A percentile compares a stretch with the other conserved stretches of the same genome.
Conservation (phyloP, 1,140 invertebrate genomes). For the Alviniconcha marisindica region DNA sequence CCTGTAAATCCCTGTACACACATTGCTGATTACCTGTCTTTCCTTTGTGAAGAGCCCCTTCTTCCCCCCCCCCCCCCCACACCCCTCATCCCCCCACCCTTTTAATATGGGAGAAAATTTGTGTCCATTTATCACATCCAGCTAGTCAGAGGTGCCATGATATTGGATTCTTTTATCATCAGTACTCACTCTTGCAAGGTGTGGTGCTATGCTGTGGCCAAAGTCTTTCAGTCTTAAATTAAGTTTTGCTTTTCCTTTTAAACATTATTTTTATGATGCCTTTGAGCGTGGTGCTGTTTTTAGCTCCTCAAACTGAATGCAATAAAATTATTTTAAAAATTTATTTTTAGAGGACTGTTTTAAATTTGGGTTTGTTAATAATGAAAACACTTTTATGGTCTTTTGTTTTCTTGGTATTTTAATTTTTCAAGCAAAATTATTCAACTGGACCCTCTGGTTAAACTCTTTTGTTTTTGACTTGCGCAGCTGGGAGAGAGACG, state of each 20-base stretch:
- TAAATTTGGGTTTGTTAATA: neutral
- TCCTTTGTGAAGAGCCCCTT: neutral
- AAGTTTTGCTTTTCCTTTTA: neutral
- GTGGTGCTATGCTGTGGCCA: conserved; percentile 16
- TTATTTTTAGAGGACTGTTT: neutral
- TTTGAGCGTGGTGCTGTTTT: neutral
- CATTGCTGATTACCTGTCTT: neutral
- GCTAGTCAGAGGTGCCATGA: conserved; percentile 18
- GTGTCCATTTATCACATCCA: neutral
- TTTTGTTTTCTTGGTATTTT: too few relatives aligned
- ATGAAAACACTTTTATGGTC: neutral
- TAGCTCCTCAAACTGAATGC: neutral
- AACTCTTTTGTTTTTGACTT: too few relatives aligned
- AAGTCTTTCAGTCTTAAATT: neutral
- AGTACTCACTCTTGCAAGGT: conserved; percentile 13
- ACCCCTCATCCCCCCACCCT: too few relatives aligned
- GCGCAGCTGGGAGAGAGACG: too few relatives aligned
- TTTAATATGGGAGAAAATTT: neutral
- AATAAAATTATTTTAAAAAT: neutral
- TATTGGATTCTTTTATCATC: neutral
- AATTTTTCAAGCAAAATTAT: too few relatives aligned
- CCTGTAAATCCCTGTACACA: too few relatives aligned
- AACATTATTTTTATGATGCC: neutral
- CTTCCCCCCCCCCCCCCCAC: neutral
- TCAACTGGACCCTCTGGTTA: too few relatives aligned